These are phyloP conservation scores for Argentina silus DNA, from an alignment of 2,797 vertebrate species.

Conservation along the genomic window DNA sequence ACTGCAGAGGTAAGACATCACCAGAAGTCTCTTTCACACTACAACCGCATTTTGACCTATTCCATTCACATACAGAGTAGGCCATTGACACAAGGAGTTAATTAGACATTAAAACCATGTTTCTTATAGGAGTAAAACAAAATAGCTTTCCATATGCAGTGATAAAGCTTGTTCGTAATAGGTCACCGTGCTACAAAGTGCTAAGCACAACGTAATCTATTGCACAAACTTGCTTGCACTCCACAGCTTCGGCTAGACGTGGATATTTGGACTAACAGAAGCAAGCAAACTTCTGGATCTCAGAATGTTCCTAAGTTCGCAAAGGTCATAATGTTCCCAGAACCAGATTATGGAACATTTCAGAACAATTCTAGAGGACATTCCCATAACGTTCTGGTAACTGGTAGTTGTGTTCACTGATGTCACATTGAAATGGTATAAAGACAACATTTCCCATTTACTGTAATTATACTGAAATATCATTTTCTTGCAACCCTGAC, in stretches of 20 bases:
- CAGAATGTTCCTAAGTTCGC: background rate
- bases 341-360: background rate
- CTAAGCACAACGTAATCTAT: slow-evolving; percentile 69
- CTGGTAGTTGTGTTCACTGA: background rate
- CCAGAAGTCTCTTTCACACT: slow-evolving; percentile 18
- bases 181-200: background rate
- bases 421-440: background rate
- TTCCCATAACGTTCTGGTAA: background rate
- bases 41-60: slow-evolving; percentile 63
- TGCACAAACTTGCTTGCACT: background rate
- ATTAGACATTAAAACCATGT: slow-evolving; percentile 49
- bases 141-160: slow-evolving; percentile 48
- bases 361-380: background rate
- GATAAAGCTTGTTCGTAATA: slow-evolving; percentile 43
- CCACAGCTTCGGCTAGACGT: background rate
- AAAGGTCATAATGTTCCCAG: background rate
- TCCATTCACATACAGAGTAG: slow-evolving; percentile 24
- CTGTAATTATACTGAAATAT: too few relatives aligned
- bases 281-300: slow-evolving; percentile 5
- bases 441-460: too few relatives aligned
- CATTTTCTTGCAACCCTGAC: too few relatives aligned
- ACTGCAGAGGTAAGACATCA: slow-evolving; percentile 56
- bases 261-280: background rate
- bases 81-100: slow-evolving; percentile 63
- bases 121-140: slow-evolving; percentile 59